These are phyloP conservation scores for Anthoscopus minutus DNA, from an alignment of 2,113 vertebrate genomes.

Conservation along the genomic window DNA sequence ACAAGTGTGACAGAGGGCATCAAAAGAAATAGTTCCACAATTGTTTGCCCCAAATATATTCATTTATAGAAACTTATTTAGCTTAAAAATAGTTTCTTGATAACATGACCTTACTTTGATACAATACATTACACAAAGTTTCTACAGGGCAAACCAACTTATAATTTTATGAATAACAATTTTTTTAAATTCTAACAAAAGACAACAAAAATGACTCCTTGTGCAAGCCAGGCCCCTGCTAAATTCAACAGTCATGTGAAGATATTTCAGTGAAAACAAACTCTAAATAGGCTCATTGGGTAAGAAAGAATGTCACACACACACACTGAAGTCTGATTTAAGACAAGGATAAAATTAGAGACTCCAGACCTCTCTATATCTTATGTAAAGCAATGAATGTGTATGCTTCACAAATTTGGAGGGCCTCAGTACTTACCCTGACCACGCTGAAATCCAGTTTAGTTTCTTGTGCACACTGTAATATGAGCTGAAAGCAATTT, in stretches of 20 bases:
- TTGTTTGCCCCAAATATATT: background rate
- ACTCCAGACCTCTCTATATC: constrained; percentile 23
- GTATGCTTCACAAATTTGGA: constrained; percentile 33
- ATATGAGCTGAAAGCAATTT: constrained; percentile 98
- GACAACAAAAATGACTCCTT: background rate
- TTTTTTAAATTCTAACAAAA: background rate
- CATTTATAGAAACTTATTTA: background rate
- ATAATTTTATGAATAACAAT: background rate
- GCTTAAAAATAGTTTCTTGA: background rate
- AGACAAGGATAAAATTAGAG: background rate
- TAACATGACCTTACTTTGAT: background rate
- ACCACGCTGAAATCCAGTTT: constrained; percentile 99
- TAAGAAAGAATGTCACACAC: constrained; percentile 13
- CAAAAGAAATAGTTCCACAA: background rate
- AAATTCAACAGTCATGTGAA: background rate
- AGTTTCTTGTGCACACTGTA: constrained; percentile 97
- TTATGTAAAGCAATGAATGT: constrained; percentile 40
- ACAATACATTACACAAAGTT: background rate
- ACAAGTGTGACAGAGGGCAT: background rate
- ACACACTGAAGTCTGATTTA: background rate
- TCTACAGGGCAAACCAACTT: background rate
- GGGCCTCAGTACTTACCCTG: constrained; percentile 83
- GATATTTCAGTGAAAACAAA: constrained; percentile 4
- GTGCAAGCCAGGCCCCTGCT: background rate
- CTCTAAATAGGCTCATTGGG: background rate